Conservation (phyloP, 2,888 invertebrate species). For the Conistra vaccinii region DNA sequence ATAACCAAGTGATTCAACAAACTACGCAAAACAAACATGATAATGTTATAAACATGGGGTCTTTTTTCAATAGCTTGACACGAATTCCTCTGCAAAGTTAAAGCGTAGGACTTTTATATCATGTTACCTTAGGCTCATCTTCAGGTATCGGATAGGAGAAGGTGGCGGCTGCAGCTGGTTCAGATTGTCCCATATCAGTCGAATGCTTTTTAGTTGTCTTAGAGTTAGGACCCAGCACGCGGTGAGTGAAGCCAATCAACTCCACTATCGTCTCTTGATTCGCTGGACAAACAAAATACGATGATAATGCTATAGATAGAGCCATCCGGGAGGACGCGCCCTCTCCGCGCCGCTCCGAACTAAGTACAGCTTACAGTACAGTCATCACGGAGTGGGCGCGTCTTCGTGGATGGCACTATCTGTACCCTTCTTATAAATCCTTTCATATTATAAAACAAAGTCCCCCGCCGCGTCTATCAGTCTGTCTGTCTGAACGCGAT, state of each 20-base stretch:
- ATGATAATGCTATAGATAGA: background rate
- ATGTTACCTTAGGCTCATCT: conserved; percentile 72
- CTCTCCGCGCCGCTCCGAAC: too few species aligned
- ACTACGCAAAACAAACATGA: background rate
- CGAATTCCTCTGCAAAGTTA: background rate
- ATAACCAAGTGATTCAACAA: background rate
- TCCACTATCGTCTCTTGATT: conserved; percentile 99
- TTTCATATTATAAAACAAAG: too few species aligned
- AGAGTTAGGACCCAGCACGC: conserved; percentile 86
- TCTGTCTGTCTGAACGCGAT: too few species aligned
- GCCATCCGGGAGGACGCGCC: too few species aligned
- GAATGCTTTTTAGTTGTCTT: conserved; percentile 70
- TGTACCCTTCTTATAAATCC: too few species aligned
- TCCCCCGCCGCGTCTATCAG: too few species aligned
- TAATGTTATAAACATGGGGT: too few species aligned
- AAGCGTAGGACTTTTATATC: background rate
- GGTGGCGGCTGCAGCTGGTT: conserved; percentile 66
- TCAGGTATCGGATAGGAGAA: conserved; percentile 61
- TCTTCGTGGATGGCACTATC: too few species aligned
- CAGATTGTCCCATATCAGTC: conserved; percentile 66
- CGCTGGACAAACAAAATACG: conserved; percentile 88
- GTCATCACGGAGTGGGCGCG: too few species aligned
- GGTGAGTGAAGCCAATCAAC: conserved; percentile 96
- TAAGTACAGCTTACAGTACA: too few species aligned
- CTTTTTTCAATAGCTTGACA: background rate